phyloP scores from a whole-genome alignment of 2,797 vertebrate species.

The Pangasius djambal region DNA sequence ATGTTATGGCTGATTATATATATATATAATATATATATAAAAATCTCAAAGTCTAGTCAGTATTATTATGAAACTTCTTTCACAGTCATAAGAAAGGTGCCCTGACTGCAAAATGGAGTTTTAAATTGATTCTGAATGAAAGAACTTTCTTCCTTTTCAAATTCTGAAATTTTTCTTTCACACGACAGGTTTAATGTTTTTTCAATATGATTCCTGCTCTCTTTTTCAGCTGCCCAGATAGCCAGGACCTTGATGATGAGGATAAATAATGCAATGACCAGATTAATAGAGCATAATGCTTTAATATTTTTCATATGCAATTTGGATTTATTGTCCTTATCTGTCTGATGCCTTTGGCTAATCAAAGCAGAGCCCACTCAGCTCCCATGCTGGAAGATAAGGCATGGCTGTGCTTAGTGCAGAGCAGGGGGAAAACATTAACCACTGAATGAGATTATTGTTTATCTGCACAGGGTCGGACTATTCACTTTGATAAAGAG shows the following conservation, averaged over 20 bases:
- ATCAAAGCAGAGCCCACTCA: constrained; percentile 81
- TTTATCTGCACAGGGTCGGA: constrained; percentile 85
- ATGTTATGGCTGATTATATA: no score
- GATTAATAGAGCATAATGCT: constrained; percentile 91
- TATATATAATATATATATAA: neutral
- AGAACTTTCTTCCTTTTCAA: neutral
- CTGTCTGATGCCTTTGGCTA: constrained; percentile 84
- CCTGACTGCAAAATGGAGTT: neutral
- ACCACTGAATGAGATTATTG: constrained; percentile 85
- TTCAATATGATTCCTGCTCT: constrained; percentile 38
- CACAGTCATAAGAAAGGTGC: neutral
- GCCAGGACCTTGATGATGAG: constrained; percentile 76
- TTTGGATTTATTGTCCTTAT: constrained; percentile 89
- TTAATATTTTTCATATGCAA: constrained; percentile 92
- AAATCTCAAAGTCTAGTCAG: neutral
- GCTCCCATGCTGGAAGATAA: constrained; percentile 84
- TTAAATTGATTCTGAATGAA: neutral
- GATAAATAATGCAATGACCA: constrained; percentile 85
- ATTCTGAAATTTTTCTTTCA: neutral
- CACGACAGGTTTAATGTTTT: neutral
- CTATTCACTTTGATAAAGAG: constrained; percentile 84
- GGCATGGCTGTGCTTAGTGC: constrained; percentile 68
- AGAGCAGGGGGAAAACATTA: constrained; percentile 79
- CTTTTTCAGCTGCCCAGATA: constrained; percentile 19
- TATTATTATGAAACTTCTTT: neutral